Evolutionary conservation across 2,113 vertebrate species (phyloP), one percentile per base, ranked within the genome.

Genomic region (Anas platyrhynchos): DNA sequence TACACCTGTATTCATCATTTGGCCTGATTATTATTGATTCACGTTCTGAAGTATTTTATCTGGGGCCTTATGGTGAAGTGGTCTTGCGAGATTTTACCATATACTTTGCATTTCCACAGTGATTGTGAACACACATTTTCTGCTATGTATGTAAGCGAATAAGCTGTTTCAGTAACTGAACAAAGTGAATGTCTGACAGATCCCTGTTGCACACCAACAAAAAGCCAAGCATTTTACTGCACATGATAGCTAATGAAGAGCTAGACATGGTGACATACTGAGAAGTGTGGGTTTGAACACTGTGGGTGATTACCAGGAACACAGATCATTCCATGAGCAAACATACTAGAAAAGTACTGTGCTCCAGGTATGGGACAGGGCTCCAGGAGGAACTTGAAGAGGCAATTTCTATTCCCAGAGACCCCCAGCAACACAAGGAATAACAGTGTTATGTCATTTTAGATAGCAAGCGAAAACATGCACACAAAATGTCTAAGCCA

Each of bases 101-200:
- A 75, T 9, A 50, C 2, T 80, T 89, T 76, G 26, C 54, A 31
- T 90, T 82, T 93, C 29, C 32, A 2, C 16, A 34, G 36, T 7
- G 43, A 72, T 20, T 0, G 0, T 46, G 27, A 93, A 5, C n/a
- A n/a, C 16, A 31, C 16, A 4, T 84, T 77, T 79, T 85, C 58
- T 88, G 52, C 46, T 55, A 22, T 6, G 21, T 27, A 4, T 75
- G 29, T 50, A 63, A 67, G n/a, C 2, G 43, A 85, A 65, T 25
- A 83, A 58, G 41, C 5, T 36, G 16, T 23, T 79, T 73, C 54
- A 41, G 6, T 46, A 48, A 11, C 7, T 56, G 63, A 83, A 86
- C 23, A n/a, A 80, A 88, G 46, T 55, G 75, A 92, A 36, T 55
- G 83, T 72, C 80, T 92, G 71, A 80, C 62, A 92, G 76, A 91